phyloP scores from a whole-genome alignment of 2,113 vertebrate genomes.

The Eretmochelys imbricata region DNA sequence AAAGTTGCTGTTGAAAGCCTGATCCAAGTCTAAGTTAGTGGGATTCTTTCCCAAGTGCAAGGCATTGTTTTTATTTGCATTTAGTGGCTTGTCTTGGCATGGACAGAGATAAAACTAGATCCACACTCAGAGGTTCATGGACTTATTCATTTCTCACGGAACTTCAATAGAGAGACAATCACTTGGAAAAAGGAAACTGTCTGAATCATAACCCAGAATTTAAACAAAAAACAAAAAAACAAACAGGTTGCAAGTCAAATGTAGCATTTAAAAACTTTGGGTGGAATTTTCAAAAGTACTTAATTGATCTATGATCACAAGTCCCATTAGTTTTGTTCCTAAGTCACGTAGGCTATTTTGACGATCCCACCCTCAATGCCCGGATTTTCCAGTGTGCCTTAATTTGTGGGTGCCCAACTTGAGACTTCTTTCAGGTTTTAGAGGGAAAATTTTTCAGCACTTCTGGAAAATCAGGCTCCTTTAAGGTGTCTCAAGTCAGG shows the following conservation, averaged over 20 bases:
- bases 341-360: not conserved
- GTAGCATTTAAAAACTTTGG: not conserved
- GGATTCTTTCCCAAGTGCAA: not conserved
- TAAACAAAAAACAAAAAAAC: not conserved
- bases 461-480: not conserved
- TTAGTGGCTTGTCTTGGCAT: not conserved
- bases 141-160: not conserved
- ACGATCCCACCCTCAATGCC: not conserved
- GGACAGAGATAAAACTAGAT: not conserved
- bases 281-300: not conserved
- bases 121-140: not conserved
- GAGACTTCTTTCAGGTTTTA: not conserved
- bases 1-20: not conserved
- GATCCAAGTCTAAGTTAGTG: not conserved
- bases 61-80: not conserved
- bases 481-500: not conserved
- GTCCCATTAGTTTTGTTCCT: not conserved
- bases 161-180: not conserved
- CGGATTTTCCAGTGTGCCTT: not conserved
- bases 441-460: rapidly evolving
- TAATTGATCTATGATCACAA: not conserved
- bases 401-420: rapidly evolving
- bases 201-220: not conserved
- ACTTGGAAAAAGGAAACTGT: not conserved
- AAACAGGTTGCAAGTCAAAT: not conserved